Conservation (phyloP, 2,888 invertebrate species). For the Nudaria mundana region DNA sequence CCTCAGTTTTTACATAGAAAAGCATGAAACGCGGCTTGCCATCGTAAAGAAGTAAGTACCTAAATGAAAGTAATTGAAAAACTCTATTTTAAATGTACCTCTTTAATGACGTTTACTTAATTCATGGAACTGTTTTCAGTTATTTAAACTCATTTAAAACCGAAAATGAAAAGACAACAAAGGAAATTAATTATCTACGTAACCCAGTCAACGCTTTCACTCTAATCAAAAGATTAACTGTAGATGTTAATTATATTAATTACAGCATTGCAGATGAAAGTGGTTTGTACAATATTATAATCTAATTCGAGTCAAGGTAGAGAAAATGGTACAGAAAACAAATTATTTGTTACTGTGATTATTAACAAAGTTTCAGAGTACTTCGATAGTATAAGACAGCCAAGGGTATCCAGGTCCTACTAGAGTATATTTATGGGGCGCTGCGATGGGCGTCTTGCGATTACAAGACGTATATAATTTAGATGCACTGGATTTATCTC, state of each 20-base stretch:
- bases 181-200: constrained; percentile 90
- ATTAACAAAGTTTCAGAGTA: neutral
- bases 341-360: neutral
- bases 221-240: constrained; percentile 93
- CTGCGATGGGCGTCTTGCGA: neutral
- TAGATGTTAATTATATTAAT: neutral
- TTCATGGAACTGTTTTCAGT: neutral
- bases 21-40: constrained; percentile 90
- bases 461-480: neutral
- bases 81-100: no score
- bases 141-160: constrained; percentile 54
- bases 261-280: neutral
- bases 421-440: neutral
- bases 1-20: constrained; percentile 89
- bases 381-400: neutral
- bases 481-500: neutral
- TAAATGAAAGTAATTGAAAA: neutral
- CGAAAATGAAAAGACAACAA: constrained; percentile 88
- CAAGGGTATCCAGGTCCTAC: no score
- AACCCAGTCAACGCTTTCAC: constrained; percentile 97
- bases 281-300: neutral
- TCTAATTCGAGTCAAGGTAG: neutral
- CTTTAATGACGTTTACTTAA: no score
- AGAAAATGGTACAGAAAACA: no score
- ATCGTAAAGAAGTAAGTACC: neutral